Base-by-base conservation (phyloP, 2,113 vertebrate genomes). In the Choloepus hoffmanni region DNA sequence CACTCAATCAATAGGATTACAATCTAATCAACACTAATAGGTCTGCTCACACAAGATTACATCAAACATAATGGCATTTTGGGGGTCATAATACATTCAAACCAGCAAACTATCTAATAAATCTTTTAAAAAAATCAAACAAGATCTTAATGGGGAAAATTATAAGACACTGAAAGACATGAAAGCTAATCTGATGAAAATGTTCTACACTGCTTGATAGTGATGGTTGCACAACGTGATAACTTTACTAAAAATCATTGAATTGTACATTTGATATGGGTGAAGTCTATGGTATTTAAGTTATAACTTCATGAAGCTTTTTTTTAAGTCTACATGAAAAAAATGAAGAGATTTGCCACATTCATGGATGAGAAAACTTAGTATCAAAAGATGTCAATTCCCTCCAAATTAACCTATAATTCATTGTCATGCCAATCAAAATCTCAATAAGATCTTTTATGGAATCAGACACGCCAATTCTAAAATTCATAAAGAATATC, bases 401-500 rank as follows among this genome's bases (percentile, higher is more conserved):
- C 21, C 67, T 33, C 33, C 7, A 92, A 62, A n/a, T 65, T 62
- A 86, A 74, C 24, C 28, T 63, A 76, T 23, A 82, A 86, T 11
- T 74, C 30, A 86, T 40, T 62, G 10, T 72, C 58, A 86, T 65
- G 12, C 7, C 45, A 74, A 74, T 81, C 58, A 78, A 89, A 84
- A 60, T 26, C n/a, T 81, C 74, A 67, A 28, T 1, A 63, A 68
- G 48, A 82, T 77, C 15, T 26, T 94, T 62, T 90, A 45, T 48
- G 40, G 18, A 84, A 83, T 14, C 13, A 48, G 33, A 70, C 48
- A 90, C 82, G 81, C 36, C 40, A 83, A 82, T 73, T 95, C 50
- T 70, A 73, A 87, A 87, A 82, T 77, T 93, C 36, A 90, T 84
- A 68, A n/a, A 26, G 53, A 84, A 92, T 50, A 48, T 48, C 67